Conservation (phyloP, 2,888 invertebrate genomes). For the Endotricha flammealis region DNA sequence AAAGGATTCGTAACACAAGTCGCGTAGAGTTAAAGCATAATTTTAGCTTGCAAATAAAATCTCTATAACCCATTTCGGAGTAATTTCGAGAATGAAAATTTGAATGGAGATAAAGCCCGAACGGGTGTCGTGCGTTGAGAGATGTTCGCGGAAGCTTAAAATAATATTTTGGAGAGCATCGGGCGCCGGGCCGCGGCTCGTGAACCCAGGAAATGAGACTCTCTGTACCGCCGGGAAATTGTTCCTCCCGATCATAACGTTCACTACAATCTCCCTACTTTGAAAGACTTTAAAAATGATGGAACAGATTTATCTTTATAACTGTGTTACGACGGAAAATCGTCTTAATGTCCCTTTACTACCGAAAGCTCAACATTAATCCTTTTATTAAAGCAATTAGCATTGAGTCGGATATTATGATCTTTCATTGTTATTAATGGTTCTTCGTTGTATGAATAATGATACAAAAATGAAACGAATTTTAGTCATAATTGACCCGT, state of each 20-base stretch:
- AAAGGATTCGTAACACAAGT: background rate
- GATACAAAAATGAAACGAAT: background rate
- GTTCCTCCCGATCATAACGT: constrained; percentile 70
- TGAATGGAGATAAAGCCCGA: constrained; percentile 46
- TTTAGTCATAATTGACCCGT: too few relatives aligned
- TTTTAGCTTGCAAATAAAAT: constrained; percentile 11
- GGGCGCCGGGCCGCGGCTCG: constrained; percentile 28
- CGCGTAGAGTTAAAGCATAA: constrained; percentile 4
- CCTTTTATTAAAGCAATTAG: constrained; percentile 8
- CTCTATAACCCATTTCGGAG: constrained; percentile 13
- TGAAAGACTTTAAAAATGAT: constrained; percentile 64
- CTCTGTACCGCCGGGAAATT: constrained; percentile 72
- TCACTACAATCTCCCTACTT: constrained; percentile 60
- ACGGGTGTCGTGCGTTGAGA: constrained; percentile 47
- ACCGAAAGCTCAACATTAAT: constrained; percentile 14
- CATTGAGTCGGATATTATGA: background rate
- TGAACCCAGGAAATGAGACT: constrained; percentile 71
- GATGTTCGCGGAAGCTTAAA: constrained; percentile 67
- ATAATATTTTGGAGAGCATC: constrained; percentile 66
- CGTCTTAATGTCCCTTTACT: constrained; percentile 24
- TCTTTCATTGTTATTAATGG: background rate
- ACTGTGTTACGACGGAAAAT: constrained; percentile 50
- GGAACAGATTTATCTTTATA: constrained; percentile 58
- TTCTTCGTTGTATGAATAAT: background rate
- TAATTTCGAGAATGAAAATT: constrained; percentile 34